These are phyloP conservation scores for Erannis defoliaria DNA, from an alignment of 2,888 invertebrate species.

Conservation along the genomic window DNA sequence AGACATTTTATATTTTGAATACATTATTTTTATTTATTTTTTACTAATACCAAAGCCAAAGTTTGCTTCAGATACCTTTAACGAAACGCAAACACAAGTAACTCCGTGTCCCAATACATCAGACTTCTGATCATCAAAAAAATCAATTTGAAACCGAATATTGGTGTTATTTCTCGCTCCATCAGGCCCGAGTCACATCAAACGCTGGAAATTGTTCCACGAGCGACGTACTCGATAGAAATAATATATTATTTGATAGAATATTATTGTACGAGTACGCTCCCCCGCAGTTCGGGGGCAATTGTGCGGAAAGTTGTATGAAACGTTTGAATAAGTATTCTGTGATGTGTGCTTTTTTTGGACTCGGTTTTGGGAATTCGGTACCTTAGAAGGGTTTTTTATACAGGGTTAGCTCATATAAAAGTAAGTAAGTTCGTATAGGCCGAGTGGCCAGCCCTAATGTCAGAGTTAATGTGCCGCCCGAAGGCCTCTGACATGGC, in stretches of 20 bases:
- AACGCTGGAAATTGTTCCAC: slow-evolving; percentile 55
- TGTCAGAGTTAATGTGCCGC: too few relatives aligned
- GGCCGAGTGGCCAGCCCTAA: too few relatives aligned
- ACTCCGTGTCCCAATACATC: slow-evolving; percentile 3
- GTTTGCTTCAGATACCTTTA: not conserved
- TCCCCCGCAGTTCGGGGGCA: slow-evolving; percentile 29
- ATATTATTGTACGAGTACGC: slow-evolving; percentile 31
- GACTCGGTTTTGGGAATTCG: not conserved
- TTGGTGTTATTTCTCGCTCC: slow-evolving; percentile 50
- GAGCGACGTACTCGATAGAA: slow-evolving; percentile 41
- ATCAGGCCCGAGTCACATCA: slow-evolving; percentile 48
- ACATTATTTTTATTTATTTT: too few relatives aligned
- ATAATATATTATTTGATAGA: slow-evolving; percentile 26
- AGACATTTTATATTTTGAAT: too few relatives aligned
- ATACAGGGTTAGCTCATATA: too few relatives aligned
- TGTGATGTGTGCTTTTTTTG: slow-evolving; percentile 8
- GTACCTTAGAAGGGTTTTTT: too few relatives aligned
- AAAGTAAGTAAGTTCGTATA: too few relatives aligned
- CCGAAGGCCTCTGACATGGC: too few relatives aligned
- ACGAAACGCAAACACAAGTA: slow-evolving; percentile 2
- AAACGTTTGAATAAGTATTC: slow-evolving; percentile 36
- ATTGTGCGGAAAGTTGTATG: slow-evolving; percentile 38
- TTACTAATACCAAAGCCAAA: too few relatives aligned
- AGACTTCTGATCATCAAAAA: slow-evolving; percentile 25
- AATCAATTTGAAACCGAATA: slow-evolving; percentile 41